phyloP scores from a whole-genome alignment of 2,888 invertebrate genomes.

The Clepsis dumicolana region DNA sequence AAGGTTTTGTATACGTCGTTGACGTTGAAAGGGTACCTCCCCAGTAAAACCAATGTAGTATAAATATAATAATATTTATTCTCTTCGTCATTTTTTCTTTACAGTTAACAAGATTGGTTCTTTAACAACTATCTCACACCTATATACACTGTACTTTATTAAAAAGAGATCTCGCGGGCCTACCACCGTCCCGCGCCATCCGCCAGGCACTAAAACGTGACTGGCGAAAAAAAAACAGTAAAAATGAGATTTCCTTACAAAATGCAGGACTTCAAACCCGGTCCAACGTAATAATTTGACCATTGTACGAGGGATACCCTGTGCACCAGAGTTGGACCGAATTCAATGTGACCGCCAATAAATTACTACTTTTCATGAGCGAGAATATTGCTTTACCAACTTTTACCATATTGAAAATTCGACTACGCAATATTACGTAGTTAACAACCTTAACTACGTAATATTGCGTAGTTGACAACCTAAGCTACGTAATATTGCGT shows the following conservation, averaged over 20 bases:
- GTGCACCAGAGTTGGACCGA: conserved; percentile 42
- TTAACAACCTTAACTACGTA: too few relatives aligned
- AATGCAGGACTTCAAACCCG: conserved; percentile 35
- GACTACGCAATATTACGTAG: too few relatives aligned
- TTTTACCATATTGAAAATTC: too few relatives aligned
- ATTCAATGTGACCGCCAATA: conserved; percentile 33
- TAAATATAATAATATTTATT: conserved; percentile 83
- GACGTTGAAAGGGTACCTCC: too few relatives aligned
- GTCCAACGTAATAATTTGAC: conserved; percentile 33
- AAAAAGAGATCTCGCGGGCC: conserved; percentile 42
- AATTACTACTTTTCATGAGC: conserved; percentile 18
- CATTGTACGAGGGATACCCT: conserved; percentile 40
- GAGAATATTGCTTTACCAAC: conserved; percentile 41
- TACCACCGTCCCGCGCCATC: conserved; percentile 36
- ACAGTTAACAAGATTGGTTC: conserved; percentile 70
- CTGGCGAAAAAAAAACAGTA: conserved; percentile 37
- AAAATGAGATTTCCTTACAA: conserved; percentile 45
- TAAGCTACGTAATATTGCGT: too few relatives aligned
- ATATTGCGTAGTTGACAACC: too few relatives aligned
- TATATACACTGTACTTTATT: conserved; percentile 60
- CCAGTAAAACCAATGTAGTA: conserved; percentile 51
- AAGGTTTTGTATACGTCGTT: too few relatives aligned
- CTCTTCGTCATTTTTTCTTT: conserved; percentile 61
- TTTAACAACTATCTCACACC: conserved; percentile 54
- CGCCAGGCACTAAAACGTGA: conserved; percentile 55